phyloP scores from a whole-genome alignment of 2,797 vertebrate genomes.

The Acropternis orthonyx region DNA sequence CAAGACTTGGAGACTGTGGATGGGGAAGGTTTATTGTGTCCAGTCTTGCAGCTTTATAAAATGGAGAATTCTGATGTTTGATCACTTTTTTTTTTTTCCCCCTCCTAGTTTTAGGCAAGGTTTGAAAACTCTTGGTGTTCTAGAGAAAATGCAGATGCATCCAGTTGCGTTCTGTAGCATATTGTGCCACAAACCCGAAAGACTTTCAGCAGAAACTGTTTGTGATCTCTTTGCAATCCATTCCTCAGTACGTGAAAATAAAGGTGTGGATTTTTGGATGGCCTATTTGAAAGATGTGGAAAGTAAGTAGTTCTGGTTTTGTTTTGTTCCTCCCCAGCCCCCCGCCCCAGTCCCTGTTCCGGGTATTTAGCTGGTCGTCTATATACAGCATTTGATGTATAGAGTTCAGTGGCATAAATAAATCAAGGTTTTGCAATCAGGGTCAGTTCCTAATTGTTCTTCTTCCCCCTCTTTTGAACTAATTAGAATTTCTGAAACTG shows the following conservation, averaged over 20 bases:
- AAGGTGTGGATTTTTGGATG: conserved; percentile 82
- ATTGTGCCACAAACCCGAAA: conserved; percentile 79
- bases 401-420: background rate
- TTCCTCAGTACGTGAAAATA: conserved; percentile 72
- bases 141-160: conserved; percentile 87
- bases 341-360: no score
- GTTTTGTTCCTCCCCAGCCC: background rate
- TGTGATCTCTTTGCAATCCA: conserved; percentile 77
- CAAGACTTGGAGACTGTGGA: background rate
- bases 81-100: background rate
- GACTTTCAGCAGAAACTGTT: conserved; percentile 78
- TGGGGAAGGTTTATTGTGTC: background rate
- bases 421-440: background rate
- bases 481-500: background rate
- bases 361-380: background rate
- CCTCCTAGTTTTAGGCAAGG: conserved; percentile 85
- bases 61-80: background rate
- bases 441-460: background rate
- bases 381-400: background rate
- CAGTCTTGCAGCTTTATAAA: background rate
- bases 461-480: background rate
- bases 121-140: conserved; percentile 86
- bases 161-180: conserved; percentile 79
- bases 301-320: conserved; percentile 75
- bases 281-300: conserved; percentile 85